Evolutionary conservation across 2,888 invertebrate genomes (phyloP).

Genomic region (Enchytraeus crypticus): DNA sequence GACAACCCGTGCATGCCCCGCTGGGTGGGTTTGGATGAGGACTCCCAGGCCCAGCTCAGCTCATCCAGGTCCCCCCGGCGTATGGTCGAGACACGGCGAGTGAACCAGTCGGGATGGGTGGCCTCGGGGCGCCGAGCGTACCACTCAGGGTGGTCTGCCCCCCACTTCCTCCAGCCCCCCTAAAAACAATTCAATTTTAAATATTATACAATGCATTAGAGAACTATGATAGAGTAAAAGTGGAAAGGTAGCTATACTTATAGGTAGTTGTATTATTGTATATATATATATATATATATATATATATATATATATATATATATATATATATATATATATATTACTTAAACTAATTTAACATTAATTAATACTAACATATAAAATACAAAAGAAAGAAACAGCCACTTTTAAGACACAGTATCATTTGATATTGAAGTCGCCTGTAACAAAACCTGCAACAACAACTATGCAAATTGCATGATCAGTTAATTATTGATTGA

Average conservation of each 20-base stretch:
- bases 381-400: no score
- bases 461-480: no score
- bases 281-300: neutral
- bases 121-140: slow-evolving; percentile 38
- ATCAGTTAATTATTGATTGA: no score
- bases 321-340: neutral
- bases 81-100: slow-evolving; percentile 34
- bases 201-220: no score
- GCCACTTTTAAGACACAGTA: no score
- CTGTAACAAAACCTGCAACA: no score
- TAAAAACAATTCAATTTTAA: slow-evolving; percentile 20
- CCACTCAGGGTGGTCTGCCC: slow-evolving; percentile 41
- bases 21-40: slow-evolving; percentile 33
- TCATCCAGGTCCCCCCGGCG: slow-evolving; percentile 31
- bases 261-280: neutral
- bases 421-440: no score
- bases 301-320: slow-evolving; percentile 3
- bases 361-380: no score
- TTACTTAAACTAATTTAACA: neutral
- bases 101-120: slow-evolving; percentile 43
- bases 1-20: slow-evolving; percentile 34
- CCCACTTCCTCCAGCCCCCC: slow-evolving; percentile 45
- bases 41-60: slow-evolving; percentile 23
- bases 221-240: neutral
- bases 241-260: neutral